Evolutionary conservation across 2,113 vertebrate genomes (phyloP).

Genomic region (Paedocypris sp.): DNA sequence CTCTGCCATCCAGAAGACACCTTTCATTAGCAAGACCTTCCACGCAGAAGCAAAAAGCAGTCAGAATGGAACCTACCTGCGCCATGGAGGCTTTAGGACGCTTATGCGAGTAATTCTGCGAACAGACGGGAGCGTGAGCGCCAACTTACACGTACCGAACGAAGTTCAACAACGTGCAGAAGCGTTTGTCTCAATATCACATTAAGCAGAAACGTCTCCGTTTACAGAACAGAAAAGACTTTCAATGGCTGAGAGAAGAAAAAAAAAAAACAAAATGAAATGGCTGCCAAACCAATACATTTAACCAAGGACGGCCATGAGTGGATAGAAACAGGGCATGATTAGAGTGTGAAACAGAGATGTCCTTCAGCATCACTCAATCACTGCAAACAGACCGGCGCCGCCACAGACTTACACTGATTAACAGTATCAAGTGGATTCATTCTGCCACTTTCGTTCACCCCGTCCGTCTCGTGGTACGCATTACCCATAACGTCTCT

Average conservation of each 20-base stretch:
- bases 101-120: constrained; percentile 79
- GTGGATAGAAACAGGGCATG: constrained; percentile 1
- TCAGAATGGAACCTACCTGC: constrained; percentile 59
- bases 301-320: constrained; percentile 10
- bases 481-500: constrained; percentile 25
- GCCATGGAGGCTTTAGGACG: constrained; percentile 71
- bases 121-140: neutral
- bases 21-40: neutral
- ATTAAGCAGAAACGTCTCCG: neutral
- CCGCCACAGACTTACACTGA: constrained; percentile 23
- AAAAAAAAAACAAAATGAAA: neutral
- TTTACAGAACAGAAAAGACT: neutral
- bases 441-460: constrained; percentile 20
- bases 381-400: constrained; percentile 14
- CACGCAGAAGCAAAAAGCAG: neutral
- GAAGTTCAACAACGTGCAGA: neutral
- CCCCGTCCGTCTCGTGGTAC: constrained; percentile 25
- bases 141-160: neutral
- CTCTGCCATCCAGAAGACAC: constrained; percentile 66
- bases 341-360: neutral
- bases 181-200: neutral
- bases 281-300: constrained; percentile 1
- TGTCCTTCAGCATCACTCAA: constrained; percentile 15
- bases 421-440: constrained; percentile 28
- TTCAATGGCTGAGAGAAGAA: too few relatives aligned